Base-by-base conservation (phyloP, 2,888 invertebrate genomes). In the Tenthredo notha region DNA sequence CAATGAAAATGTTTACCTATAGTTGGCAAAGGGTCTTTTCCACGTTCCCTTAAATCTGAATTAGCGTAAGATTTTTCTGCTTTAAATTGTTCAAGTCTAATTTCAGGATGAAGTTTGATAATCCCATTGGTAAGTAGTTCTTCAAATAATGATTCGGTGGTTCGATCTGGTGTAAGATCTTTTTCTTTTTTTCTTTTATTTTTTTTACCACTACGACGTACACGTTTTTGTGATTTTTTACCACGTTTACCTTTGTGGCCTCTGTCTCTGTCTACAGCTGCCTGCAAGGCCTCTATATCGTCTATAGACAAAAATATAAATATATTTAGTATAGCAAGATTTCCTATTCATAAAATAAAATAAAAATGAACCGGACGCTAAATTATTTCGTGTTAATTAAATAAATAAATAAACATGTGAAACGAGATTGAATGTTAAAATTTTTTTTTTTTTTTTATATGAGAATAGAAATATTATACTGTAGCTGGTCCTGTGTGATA, bases 131-230 rank as follows among this genome's bases (percentile, higher is more conserved):
- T 96, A 0, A 99, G 96, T 21, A 99, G 94, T 93, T 99, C 99
- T 93, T 99, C 98, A 91, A 98, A 98, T 3, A 99, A 94, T 0
- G 98, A 98, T 92, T 98, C 98, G 0, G 97, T 96, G 0, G 97
- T 97, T 92, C 98, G 95, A 91, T 99, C 98, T 0, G 97, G 97
- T 0, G 99, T 99, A 80, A 99, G 94, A 94, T 99, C 98, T 93
- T 98, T 98, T 91, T 98, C 98, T 93, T 98, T 98, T 93, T 98
- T 98, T 94, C 98, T 98, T 92, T 98, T 98, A 88, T 95, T 96
- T 91, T 98, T 98, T 90, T 98, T 98, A 0, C 97, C 97, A 40
- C 97, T 96, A 18, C 97, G 95, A 54, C 97, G 95, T 0, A 96
- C 95, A 94, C 97, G 96, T 92, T 96, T 96, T 90, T 98, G 98